Conservation (phyloP, 1,140 invertebrate genomes). For the Bradysia coprophila region DNA sequence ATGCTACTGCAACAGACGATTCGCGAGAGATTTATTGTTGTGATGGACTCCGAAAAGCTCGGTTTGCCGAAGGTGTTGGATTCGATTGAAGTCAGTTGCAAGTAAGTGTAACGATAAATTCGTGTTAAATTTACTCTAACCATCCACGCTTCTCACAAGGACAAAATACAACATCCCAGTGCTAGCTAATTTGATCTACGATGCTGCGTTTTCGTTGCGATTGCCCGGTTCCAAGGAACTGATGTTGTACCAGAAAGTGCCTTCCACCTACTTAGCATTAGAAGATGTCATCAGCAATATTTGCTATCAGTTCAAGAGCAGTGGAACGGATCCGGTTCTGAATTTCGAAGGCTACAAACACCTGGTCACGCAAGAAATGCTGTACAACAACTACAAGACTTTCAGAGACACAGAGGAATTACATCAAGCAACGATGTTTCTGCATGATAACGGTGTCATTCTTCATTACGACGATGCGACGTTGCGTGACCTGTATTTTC, state of each 20-base stretch:
- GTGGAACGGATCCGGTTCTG: conserved; percentile 70
- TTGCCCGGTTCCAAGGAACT: conserved; percentile 83
- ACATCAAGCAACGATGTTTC: conserved; percentile 87
- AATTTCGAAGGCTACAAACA: conserved; percentile 68
- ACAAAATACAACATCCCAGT: conserved; percentile 81
- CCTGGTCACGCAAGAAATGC: conserved; percentile 49
- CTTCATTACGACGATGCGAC: conserved; percentile 95
- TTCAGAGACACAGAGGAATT: conserved; percentile 81
- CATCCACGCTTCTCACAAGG: conserved; percentile 40
- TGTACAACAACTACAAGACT: conserved; percentile 28
- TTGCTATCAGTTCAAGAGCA: conserved; percentile 44
- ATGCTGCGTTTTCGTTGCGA: conserved; percentile 78
- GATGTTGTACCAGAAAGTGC: conserved; percentile 84
- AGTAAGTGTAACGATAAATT: conserved; percentile 7
- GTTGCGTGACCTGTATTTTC: conserved; percentile 62
- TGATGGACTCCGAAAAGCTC: conserved; percentile 89
- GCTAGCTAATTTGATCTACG: conserved; percentile 84
- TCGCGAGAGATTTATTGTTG: conserved; percentile 74
- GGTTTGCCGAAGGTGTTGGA: conserved; percentile 86
- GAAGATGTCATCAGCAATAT: conserved; percentile 79
- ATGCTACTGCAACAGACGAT: conserved; percentile 80
- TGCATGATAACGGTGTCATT: conserved; percentile 96
- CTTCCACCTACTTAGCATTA: conserved; percentile 65
- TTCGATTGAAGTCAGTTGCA: conserved; percentile 70
- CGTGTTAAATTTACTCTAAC: not conserved